Base-by-base conservation (phyloP, 2,888 invertebrate species). In the Ectemnius lituratus region DNA sequence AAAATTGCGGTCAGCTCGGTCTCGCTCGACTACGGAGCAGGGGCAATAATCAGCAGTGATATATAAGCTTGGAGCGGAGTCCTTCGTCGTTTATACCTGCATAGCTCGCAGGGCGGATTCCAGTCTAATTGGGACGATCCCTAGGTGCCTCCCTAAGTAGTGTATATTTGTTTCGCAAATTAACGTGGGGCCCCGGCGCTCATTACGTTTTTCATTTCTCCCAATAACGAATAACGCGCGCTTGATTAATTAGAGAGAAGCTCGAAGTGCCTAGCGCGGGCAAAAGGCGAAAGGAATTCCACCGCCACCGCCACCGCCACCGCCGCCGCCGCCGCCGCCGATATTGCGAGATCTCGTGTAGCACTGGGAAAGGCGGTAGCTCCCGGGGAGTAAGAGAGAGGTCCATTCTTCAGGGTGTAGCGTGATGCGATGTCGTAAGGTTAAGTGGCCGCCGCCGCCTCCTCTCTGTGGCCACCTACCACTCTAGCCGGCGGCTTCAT, bases 391-490 rank as follows among this genome's bases (percentile, higher is more conserved):
- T 66, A 78, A 72, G 70, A 78, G 76, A 27, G 66, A 37, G 69
- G 65, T 64, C 62, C 68, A 57, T 71, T 45, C 63, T 65, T 70
- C 60, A 59, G 62, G 66, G 70, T 61, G 70, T 84, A 75, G 84
- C 84, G 84, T 84, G 84, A 82, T 75, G 73, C 71, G 70, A 69
- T 75, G 75, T 81, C 84, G 76, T 84, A 84, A 84, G 83, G 79
- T 84, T 81, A 84, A 83, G 74, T 76, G 78, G 52, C 67, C 37
- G 4, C 37, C 11, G 37, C 37, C 37, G 37, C 67, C 66, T 65
- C 52, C 23, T 23, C 23, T 23, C 23, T 52, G 69, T 64, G 65
- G 67, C 62, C 65, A 49, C 68, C 66, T 46, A 62, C 62, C 65
- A 56, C 62, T n/a, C 61, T 47, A 64, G 60, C 62, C 37, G 23